Percentiles rank a stretch among this genome's conserved stretches.
Conservation (phyloP, 1,140 invertebrate species). For the Drosophila tsacasi region DNA sequence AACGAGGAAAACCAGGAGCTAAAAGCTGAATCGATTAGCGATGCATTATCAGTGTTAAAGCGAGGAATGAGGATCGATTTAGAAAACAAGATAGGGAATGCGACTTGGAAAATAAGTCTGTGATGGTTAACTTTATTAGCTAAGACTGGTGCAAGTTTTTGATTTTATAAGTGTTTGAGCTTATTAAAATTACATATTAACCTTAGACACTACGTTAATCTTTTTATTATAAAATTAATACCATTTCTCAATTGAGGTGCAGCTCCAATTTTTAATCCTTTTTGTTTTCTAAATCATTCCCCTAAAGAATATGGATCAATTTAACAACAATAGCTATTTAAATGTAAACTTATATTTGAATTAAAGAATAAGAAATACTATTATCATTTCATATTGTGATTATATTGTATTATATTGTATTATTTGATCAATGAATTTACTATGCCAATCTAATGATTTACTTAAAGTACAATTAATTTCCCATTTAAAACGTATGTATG, state of each 20-base stretch:
- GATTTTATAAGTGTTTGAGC: neutral
- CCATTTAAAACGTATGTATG: neutral
- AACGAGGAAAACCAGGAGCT: neutral
- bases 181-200: neutral
- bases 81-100: conserved; percentile 6
- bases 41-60: conserved; percentile 15
- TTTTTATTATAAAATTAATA: neutral
- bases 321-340: neutral
- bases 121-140: neutral
- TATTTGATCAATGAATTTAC: neutral
- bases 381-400: neutral
- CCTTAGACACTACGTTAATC: neutral
- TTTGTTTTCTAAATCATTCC: fast-evolving
- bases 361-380: neutral
- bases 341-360: neutral
- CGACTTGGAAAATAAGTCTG: neutral
- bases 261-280: neutral
- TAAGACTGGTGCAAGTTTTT: neutral
- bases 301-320: neutral
- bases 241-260: neutral
- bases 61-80: conserved; percentile 21
- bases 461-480: neutral
- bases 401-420: too few relatives aligned
- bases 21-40: conserved; percentile 6
- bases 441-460: neutral